phyloP scores from a whole-genome alignment of 2,888 invertebrate genomes.

The Cephalotes varians region DNA sequence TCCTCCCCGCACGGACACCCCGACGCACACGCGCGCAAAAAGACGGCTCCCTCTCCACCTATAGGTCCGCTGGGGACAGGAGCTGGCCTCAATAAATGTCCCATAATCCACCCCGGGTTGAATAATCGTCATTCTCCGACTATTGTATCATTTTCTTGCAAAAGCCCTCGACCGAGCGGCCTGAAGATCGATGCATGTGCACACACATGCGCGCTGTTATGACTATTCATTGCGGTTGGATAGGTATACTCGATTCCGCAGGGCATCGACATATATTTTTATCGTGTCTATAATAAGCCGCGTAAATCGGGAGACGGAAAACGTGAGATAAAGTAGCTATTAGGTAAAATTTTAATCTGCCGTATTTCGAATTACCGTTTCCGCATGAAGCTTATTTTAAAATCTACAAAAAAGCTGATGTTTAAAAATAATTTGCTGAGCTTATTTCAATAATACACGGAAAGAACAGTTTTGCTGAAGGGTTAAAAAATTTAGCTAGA shows the following conservation, averaged over 20 bases:
- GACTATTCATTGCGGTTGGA: constrained; percentile 71
- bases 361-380: not conserved
- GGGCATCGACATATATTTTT: not conserved
- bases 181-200: constrained; percentile 66
- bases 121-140: constrained; percentile 81
- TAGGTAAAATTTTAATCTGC: constrained; percentile 3
- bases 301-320: not conserved
- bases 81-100: constrained; percentile 78
- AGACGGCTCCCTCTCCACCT: constrained; percentile 34
- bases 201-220: constrained; percentile 69
- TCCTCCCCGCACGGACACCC: constrained; percentile 65
- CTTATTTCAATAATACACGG: not conserved
- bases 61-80: constrained; percentile 69
- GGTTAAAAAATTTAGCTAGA: no score
- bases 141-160: constrained; percentile 79
- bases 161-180: constrained; percentile 75
- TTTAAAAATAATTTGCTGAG: constrained; percentile 4
- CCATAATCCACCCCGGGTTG: constrained; percentile 82
- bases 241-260: not conserved
- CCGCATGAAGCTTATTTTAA: not conserved
- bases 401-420: not conserved
- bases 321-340: not conserved
- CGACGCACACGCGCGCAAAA: constrained; percentile 56
- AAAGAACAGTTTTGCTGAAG: no score
- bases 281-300: not conserved